Conservation (phyloP, 2,888 invertebrate species). For the Pollenia amentaria region DNA sequence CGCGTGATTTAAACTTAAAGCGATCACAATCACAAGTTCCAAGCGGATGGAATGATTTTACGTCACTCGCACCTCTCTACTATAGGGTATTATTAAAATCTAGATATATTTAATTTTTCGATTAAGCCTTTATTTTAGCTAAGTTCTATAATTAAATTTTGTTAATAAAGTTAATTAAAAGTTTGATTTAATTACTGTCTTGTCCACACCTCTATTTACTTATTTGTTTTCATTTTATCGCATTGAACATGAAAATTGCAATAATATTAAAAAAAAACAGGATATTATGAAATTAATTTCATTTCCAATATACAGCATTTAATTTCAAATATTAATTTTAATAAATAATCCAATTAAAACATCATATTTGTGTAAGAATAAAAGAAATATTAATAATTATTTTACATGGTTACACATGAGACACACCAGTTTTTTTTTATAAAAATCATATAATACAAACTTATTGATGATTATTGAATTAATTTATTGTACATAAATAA, state of each 20-base stretch:
- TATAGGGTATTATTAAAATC: too few relatives aligned
- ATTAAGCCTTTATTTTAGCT: too few relatives aligned
- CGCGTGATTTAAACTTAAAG: too few relatives aligned
- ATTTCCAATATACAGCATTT: constrained; percentile 1
- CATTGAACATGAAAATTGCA: constrained; percentile 4
- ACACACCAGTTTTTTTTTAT: neutral
- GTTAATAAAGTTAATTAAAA: too few relatives aligned
- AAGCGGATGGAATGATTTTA: too few relatives aligned
- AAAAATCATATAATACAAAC: neutral
- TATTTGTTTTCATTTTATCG: neutral
- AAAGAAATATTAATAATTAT: constrained; percentile 10
- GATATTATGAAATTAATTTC: constrained; percentile 9
- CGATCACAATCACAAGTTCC: too few relatives aligned
- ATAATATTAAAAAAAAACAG: constrained; percentile 9
- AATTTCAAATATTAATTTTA: neutral
- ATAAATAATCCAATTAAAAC: constrained; percentile 23
- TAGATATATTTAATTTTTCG: too few relatives aligned
- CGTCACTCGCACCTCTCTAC: too few relatives aligned
- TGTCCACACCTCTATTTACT: neutral
- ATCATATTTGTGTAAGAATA: neutral
- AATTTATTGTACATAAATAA: constrained; percentile 7
- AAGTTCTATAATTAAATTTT: too few relatives aligned
- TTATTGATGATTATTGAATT: constrained; percentile 18
- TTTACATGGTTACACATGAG: constrained; percentile 25
- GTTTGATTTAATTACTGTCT: too few relatives aligned